Conservation (phyloP, 1,140 invertebrate species). For the Tetragnatha versicolor region DNA sequence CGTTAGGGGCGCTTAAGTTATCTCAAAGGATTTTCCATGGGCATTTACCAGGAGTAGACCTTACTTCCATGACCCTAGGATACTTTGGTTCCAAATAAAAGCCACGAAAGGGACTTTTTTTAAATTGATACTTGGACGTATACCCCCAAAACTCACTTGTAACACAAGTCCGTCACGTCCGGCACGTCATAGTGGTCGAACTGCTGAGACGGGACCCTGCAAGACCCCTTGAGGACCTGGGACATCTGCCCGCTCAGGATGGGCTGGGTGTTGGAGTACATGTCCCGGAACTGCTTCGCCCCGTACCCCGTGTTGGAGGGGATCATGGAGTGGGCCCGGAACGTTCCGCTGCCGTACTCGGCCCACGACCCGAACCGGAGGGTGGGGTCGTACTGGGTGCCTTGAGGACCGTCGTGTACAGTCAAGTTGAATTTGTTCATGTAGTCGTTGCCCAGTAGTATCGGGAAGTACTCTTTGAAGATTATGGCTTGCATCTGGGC, state of each 20-base stretch:
- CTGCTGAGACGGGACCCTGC: neutral
- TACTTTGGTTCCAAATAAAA: too few species aligned
- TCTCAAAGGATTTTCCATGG: too few species aligned
- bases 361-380: neutral
- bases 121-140: too few species aligned
- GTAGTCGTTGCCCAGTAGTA: constrained; percentile 72
- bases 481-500: constrained; percentile 90
- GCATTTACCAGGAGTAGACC: too few species aligned
- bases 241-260: neutral
- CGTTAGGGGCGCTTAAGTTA: too few species aligned
- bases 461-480: constrained; percentile 83
- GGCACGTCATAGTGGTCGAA: neutral
- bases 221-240: neutral
- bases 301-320: neutral
- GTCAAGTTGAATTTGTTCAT: neutral
- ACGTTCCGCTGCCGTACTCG: neutral
- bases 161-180: neutral
- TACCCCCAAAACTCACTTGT: constrained; percentile 6
- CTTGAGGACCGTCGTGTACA: neutral
- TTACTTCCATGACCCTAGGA: too few species aligned
- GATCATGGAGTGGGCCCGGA: constrained; percentile 3
- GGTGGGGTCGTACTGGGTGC: neutral
- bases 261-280: neutral
- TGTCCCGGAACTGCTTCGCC: neutral
- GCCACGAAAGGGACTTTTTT: too few species aligned